A percentile compares a stretch with the other conserved stretches of the same genome.
phyloP scores from a whole-genome alignment of 2,888 invertebrate genomes.

The Thyatira batis region DNA sequence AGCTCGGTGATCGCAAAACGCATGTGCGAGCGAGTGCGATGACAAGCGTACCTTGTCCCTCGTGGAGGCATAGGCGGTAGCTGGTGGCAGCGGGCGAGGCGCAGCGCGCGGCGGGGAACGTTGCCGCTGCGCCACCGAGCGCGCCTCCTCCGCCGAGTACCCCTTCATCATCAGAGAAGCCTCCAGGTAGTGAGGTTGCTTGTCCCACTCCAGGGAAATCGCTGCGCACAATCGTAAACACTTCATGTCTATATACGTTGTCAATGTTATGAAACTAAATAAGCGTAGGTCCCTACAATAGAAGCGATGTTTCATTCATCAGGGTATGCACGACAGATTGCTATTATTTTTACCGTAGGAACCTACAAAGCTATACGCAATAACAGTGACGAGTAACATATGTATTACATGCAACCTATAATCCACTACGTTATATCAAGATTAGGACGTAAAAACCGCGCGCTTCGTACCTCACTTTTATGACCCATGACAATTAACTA shows the following conservation, averaged over 20 bases:
- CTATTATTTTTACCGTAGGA: too few species aligned
- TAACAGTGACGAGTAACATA: too few species aligned
- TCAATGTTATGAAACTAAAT: too few species aligned
- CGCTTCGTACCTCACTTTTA: not conserved
- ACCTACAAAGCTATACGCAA: too few species aligned
- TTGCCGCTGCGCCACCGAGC: conserved; percentile 64
- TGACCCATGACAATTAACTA: not conserved
- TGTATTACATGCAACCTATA: not conserved
- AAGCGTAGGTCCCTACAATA: too few species aligned
- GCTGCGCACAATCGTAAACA: conserved; percentile 45
- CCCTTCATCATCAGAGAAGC: conserved; percentile 95
- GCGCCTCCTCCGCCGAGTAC: conserved; percentile 79
- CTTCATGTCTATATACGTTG: too few species aligned
- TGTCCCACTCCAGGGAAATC: conserved; percentile 83
- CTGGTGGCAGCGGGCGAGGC: conserved; percentile 74
- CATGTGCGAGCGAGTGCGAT: not conserved
- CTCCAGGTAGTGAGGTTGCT: conserved; percentile 85
- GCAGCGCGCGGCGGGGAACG: conserved; percentile 43
- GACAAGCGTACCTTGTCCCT: conserved; percentile 69
- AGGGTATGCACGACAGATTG: too few species aligned
- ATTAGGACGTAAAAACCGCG: not conserved
- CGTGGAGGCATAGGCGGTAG: conserved; percentile 79
- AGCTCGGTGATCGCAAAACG: too few species aligned
- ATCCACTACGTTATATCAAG: not conserved
- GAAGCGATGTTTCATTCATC: too few species aligned